Conservation (phyloP, 2,888 invertebrate species). For the Cerastis leucographa region DNA sequence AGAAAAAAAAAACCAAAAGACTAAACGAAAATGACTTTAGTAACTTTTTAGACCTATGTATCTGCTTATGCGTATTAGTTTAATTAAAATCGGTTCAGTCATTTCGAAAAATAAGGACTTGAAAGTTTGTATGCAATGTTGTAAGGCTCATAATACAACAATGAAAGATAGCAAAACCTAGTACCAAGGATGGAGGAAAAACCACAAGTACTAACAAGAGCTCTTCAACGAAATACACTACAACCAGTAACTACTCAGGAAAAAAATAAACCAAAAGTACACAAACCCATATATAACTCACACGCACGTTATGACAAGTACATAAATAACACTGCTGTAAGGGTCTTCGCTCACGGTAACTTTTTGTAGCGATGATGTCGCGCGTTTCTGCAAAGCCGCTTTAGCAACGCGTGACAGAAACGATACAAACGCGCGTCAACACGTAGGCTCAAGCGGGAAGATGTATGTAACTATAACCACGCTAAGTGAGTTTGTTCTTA, state of each 20-base stretch:
- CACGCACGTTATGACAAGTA: slow-evolving; percentile 63
- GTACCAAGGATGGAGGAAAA: slow-evolving; percentile 11
- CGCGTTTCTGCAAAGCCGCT: no score
- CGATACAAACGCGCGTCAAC: background rate
- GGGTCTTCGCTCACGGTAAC: background rate
- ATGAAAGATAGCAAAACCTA: background rate
- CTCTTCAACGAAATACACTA: slow-evolving; percentile 27
- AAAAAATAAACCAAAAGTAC: slow-evolving; percentile 56
- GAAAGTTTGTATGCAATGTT: no score
- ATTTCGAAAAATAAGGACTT: no score
- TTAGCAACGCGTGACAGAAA: background rate
- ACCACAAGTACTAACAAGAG: background rate
- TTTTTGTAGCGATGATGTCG: background rate
- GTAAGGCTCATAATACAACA: no score
- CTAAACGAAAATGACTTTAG: no score
- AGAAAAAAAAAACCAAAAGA: background rate
- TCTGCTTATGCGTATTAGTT: no score
- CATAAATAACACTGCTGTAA: slow-evolving; percentile 58
- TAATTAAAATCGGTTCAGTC: no score
- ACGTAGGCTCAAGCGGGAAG: no score
- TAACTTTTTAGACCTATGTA: no score
- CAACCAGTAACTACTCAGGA: slow-evolving; percentile 28
- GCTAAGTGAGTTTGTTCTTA: no score
- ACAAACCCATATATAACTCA: slow-evolving; percentile 54
- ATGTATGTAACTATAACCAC: no score